phyloP scores from a whole-genome alignment of 2,113 vertebrate species.

The Parus major region DNA sequence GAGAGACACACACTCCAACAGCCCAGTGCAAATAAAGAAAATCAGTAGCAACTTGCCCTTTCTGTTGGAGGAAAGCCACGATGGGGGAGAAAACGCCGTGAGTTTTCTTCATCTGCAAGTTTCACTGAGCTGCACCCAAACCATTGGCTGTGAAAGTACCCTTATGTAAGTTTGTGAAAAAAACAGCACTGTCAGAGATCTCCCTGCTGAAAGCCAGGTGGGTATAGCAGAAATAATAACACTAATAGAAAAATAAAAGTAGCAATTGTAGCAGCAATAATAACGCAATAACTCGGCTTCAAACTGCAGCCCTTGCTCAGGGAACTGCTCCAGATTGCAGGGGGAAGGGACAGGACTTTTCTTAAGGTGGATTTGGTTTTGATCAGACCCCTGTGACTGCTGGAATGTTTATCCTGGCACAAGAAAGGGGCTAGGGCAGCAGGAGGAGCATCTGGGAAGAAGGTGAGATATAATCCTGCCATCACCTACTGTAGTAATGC shows the following conservation, averaged over 20 bases:
- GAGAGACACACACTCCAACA: not conserved
- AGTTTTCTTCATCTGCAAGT: not conserved
- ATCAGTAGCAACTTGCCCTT: not conserved
- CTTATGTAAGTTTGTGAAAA: not conserved
- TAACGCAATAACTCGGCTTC: not conserved
- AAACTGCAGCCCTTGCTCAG: not conserved
- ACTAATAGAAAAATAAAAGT: slow-evolving; percentile 14
- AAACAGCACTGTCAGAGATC: not conserved
- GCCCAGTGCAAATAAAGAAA: not conserved
- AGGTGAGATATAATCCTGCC: not conserved
- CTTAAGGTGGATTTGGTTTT: not conserved
- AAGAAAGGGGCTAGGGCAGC: not conserved
- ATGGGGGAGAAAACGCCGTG: not conserved
- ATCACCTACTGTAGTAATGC: not conserved
- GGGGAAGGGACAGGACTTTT: not conserved
- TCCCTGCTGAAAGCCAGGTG: not conserved
- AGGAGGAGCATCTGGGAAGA: not conserved
- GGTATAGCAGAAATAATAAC: not conserved
- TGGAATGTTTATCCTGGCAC: not conserved
- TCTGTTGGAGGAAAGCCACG: not conserved
- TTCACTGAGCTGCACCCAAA: not conserved
- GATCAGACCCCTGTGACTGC: not conserved
- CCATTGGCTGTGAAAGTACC: not conserved
- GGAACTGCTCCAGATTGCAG: not conserved
- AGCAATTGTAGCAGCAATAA: not conserved